Base-by-base conservation (phyloP, 1,140 invertebrate genomes). In the Lepidotrigona ventralis region DNA sequence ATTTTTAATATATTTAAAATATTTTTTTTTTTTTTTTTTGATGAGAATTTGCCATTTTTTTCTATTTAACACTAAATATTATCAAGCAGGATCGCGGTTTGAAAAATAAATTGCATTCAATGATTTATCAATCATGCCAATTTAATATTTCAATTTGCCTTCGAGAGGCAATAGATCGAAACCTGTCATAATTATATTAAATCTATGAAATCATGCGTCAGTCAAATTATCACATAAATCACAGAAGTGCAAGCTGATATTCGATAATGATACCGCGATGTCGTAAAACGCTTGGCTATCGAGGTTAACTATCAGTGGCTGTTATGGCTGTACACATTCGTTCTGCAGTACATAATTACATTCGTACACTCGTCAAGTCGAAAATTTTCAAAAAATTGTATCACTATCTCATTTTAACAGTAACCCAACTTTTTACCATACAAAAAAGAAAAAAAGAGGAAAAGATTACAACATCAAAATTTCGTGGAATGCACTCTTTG, bases 241-340 rank as follows among this genome's bases (percentile, higher is more conserved):
- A 12, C 19, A 46, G 12, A 54, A 56, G 21, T 26, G 26, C 53
- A 26, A 73, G 53, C 46, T 56, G 53, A 73, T 73, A 73, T 29
- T 73, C 53, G 71, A 73, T 56, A 73, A 73, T 26, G 53, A 73
- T 72, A 53, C 70, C 29, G 70, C n/a, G n/a, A 56, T 73, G n/a
- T 73, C 53, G 53, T 12, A 56, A 73, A 73, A 73, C 26, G 53
- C 12, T 17, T 54, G 26, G 8, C 12, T 39, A 26, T 56, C 71
- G 21, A 33, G 19, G 53, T 73, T 73, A 73, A 73, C 53, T 56
- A 21, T 73, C 53, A 23, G 5, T 14, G 19, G 14, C 53, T 33
- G 26, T 56, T 26, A 4, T 3, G 4, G 51, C 46, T 23, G 70
- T n/a, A 19, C 70, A 29, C 17, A 19, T 72, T 72, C 46, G 51